phyloP scores from a whole-genome alignment of 2,888 invertebrate species.

The Mythimna lalbum region DNA sequence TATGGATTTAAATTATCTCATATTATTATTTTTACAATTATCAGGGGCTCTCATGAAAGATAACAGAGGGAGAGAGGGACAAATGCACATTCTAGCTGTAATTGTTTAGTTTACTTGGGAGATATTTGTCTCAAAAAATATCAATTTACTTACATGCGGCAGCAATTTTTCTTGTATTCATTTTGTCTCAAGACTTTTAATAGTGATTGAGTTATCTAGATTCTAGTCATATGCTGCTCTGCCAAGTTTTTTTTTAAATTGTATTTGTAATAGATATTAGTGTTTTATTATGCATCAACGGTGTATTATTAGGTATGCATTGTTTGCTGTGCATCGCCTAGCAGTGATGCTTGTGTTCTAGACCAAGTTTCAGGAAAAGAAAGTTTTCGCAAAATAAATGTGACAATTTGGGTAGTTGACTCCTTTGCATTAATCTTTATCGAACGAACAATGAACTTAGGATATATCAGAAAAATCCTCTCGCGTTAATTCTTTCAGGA shows the following conservation, averaged over 20 bases:
- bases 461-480: too few relatives aligned
- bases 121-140: too few relatives aligned
- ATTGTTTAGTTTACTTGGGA: too few relatives aligned
- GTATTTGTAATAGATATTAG: background rate
- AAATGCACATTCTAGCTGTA: too few relatives aligned
- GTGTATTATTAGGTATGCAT: conserved; percentile 7
- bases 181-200: background rate
- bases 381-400: background rate
- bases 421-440: too few relatives aligned
- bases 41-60: too few relatives aligned
- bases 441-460: too few relatives aligned
- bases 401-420: too few relatives aligned
- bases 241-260: background rate
- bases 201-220: conserved; percentile 4
- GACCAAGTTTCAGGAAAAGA: background rate
- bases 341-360: conserved; percentile 45
- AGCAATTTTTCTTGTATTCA: background rate
- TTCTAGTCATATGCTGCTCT: background rate
- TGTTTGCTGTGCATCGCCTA: conserved; percentile 48
- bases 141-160: background rate
- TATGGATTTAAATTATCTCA: too few relatives aligned
- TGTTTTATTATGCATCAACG: conserved; percentile 7
- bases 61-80: too few relatives aligned
- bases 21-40: too few relatives aligned
- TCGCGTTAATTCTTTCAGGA: too few relatives aligned